These are phyloP conservation scores for Esperia sulphurella DNA, from an alignment of 2,888 invertebrate genomes.

Conservation along the genomic window DNA sequence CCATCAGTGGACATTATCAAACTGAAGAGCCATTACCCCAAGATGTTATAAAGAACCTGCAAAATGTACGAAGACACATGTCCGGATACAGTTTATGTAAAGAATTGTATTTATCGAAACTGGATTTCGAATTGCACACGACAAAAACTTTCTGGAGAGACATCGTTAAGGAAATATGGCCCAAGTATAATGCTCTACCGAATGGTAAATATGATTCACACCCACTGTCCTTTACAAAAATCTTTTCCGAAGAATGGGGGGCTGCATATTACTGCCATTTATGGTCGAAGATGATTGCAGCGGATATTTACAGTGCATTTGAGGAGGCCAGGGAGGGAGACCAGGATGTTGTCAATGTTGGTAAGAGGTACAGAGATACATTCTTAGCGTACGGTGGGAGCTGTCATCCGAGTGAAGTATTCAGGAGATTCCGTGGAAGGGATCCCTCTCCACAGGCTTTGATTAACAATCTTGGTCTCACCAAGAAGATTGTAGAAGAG, in stretches of 20 bases:
- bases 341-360: conserved; percentile 77
- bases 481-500: conserved; percentile 53
- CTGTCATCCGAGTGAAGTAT: conserved; percentile 89
- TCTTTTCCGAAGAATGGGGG: conserved; percentile 90
- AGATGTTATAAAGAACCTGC: conserved; percentile 81
- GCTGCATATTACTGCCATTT: conserved; percentile 92
- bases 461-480: conserved; percentile 81
- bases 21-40: conserved; percentile 85
- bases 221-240: conserved; percentile 90
- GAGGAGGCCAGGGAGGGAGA: conserved; percentile 81
- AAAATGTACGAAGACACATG: conserved; percentile 84
- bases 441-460: conserved; percentile 93
- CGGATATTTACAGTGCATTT: conserved; percentile 93
- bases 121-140: conserved; percentile 91
- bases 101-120: conserved; percentile 88
- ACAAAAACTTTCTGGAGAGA: conserved; percentile 90
- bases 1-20: conserved; percentile 86
- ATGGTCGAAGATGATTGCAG: conserved; percentile 94
- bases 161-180: conserved; percentile 88
- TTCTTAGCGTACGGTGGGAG: conserved; percentile 91
- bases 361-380: conserved; percentile 88
- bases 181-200: conserved; percentile 87
- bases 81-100: conserved; percentile 88
- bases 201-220: conserved; percentile 89
- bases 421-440: conserved; percentile 93